Evolutionary conservation across 1,140 invertebrate species (phyloP), one percentile per base, ranked within the genome.

Genomic region (Steinernema feltiae): DNA sequence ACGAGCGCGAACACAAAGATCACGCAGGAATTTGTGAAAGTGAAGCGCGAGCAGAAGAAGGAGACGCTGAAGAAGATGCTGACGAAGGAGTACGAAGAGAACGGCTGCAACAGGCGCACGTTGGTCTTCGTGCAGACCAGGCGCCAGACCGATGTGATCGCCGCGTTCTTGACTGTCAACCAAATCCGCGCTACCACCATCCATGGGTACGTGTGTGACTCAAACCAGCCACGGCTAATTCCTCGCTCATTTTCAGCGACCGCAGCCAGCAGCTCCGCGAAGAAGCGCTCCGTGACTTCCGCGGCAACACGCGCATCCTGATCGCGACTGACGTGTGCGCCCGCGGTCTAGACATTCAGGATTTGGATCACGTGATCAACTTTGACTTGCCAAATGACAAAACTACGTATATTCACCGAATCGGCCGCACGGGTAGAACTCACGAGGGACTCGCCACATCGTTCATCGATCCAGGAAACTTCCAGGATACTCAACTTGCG

Each of bases 111-210:
- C 7, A 7, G 53, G 15, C 12, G 53, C 2, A 97, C 94, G 0
- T 88, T 99, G 35, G 93, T 97, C 24, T 99, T 98, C 87, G 96
- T 98, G 30, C 95, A 98, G 87, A 98, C 95, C 0, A 98, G 97
- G 87, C 96, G 97, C 87, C 94, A 95, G 30, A 95, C 95, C 7
- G 96, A 98, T 87, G 91, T 92, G 79, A 89, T 99, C 41, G 94
- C 97, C 85, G 92, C 95, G 81, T 98, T 92, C 87, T 88, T 99
- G 73, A 90, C 92, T 83, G 88, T 89, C 53, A 90, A 92, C 85
- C 91, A 92, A 24, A 97, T 94, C 88, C 94, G 94, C 30, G 95
- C 96, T 32, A 97, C 94, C 72, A 96, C 94, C 80, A 98, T 99
- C 85, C 96, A 99, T 88, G 96, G 97, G 31, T 74, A 75, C 30